Base-by-base conservation (phyloP, 2,797 vertebrate genomes). In the Xiphorhynchus erythropygius region DNA sequence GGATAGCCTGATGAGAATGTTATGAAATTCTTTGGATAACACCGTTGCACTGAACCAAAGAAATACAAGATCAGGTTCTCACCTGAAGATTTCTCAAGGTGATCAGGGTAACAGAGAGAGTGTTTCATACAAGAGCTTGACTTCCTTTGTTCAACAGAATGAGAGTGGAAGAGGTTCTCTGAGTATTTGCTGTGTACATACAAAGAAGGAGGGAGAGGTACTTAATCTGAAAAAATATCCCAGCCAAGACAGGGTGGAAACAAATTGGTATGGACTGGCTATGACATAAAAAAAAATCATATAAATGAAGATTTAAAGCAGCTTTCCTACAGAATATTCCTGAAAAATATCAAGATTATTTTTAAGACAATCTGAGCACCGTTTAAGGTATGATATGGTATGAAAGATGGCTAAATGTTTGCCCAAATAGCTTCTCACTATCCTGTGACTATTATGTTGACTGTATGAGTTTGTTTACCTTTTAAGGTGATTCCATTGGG, bases 191-290 rank as follows among this genome's bases (percentile, higher is more conserved):
- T 71, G 37, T 47, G 32, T 63, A 22, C 6, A 3, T 14, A 39
- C 13, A 50, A 77, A 27, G 41, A 13, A 89, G 57, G n/a, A 68
- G 22, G 25, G 3, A 67, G 56, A 77, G 18, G 6, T 55, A 39
- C 50, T 88, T n/a, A 50, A 59, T 19, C 24, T 47, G 47, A 25
- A 71, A 92, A 67, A 79, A 30, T 18, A 6, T 0, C 1, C 18
- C 33, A 35, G 0, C 21, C 16, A 10, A 33, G 18, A 19, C 12
- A 65, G 2, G 1, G 1, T 32, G 22, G 23, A 30, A 50, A 2
- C 3, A 56, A 35, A 57, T 7, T 39, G 15, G 1, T 63, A 39
- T 10, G 23, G 16, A 12, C 25, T 79, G 30, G 7, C 4, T n/a
- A 13, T 42, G 22, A 23, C 35, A 6, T 32, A 7, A 32, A 7